Evolutionary conservation across 2,888 invertebrate species (phyloP), one percentile per base, ranked within the genome.

Genomic region (Lymantria dispar): DNA sequence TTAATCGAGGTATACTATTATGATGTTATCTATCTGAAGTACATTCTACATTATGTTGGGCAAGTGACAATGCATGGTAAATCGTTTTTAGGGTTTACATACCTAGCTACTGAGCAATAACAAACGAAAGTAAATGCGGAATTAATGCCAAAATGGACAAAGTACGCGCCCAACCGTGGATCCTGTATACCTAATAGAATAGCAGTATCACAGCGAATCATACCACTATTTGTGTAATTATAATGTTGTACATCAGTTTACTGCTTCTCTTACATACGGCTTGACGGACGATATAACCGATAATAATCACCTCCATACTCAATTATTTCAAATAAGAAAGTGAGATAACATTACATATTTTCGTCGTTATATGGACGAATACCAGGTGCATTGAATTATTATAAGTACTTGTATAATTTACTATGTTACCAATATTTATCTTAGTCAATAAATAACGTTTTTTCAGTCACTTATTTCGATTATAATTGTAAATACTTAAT

Each of bases 71-170:
- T 13, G 43, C 43, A 12, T 43, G 31, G 10, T 29, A 31, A 43
- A 43, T 43, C 43, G 13, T 29, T 8, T n/a, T n/a, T 29, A 40
- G 33, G 46, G 40, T n/a, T 38, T 45, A 41, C 14, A 3, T 39
- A 39, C 39, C 41, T 41, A 15, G 22, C 15, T 42, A 51, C 49
- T 61, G 50, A 71, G 67, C 76, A 71, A 70, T 70, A 68, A 74
- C 74, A 69, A 78, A 80, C 74, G 83, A 90, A 87, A 89, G 85
- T 81, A 83, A 85, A 78, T 70, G 77, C 78, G 76, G 76, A 73
- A 74, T 75, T 71, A 65, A 72, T 76, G 72, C 73, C 66, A 66
- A 72, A 70, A 65, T 64, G 70, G 60, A 89, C 87, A 90, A 88
- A 82, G 81, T 55, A 76, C 72, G 83, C 88, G 82, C 74, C 83